Conservation (phyloP, 2,797 vertebrate genomes). For the Coreius guichenoti region DNA sequence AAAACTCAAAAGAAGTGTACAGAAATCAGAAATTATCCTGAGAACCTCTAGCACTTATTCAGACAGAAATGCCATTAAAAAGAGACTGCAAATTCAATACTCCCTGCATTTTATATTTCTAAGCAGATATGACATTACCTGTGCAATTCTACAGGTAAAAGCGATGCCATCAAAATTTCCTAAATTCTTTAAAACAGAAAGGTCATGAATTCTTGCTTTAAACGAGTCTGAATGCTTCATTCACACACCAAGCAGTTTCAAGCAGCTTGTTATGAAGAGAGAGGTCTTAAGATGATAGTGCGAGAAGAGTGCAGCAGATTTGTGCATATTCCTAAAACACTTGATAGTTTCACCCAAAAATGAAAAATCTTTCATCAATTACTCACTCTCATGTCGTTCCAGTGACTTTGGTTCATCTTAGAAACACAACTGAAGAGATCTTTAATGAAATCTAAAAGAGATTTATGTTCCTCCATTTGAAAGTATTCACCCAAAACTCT, state of each 20-base stretch:
- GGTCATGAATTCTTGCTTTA: background rate
- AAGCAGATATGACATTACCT: background rate
- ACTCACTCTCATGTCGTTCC: background rate
- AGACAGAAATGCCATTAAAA: background rate
- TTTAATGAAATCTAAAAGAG: background rate
- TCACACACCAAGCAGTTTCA: background rate
- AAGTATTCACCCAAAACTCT: background rate
- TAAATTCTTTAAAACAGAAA: background rate
- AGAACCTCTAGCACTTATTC: background rate
- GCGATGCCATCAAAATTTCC: background rate
- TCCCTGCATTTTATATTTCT: background rate
- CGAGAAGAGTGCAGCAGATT: background rate
- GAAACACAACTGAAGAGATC: background rate
- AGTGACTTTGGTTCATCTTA: background rate
- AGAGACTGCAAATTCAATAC: background rate
- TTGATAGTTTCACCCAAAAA: background rate
- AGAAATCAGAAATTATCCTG: background rate
- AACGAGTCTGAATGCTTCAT: background rate
- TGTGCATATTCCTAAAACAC: background rate
- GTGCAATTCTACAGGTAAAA: slow-evolving; percentile 3
- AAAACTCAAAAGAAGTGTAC: too few species aligned
- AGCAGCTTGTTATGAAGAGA: slow-evolving; percentile 1
- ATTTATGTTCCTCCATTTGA: background rate
- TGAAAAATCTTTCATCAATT: background rate
- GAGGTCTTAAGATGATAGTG: background rate